Evolutionary conservation across 2,888 invertebrate genomes (phyloP).

Genomic region (Cheilosia urbana): DNA sequence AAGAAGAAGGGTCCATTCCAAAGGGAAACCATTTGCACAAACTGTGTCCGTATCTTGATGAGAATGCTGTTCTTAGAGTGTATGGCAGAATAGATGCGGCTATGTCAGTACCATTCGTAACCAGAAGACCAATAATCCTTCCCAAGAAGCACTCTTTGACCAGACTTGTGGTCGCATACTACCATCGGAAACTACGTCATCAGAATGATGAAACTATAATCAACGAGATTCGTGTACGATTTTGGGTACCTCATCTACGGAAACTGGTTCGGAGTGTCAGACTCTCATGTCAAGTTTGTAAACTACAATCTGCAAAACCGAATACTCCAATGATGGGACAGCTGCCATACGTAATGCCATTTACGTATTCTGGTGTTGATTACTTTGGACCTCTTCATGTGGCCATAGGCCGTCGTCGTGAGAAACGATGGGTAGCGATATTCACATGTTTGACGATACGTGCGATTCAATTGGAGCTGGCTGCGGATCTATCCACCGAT

Average conservation of each 20-base stretch:
- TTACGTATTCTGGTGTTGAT: too few species aligned
- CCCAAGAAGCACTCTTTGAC: conserved; percentile 49
- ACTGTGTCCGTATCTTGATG: neutral
- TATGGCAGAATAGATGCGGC: too few species aligned
- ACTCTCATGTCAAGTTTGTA: neutral
- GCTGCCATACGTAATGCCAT: neutral
- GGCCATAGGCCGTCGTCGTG: too few species aligned
- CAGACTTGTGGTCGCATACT: conserved; percentile 34
- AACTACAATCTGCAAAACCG: neutral
- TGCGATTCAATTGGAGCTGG: too few species aligned
- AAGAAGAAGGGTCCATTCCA: neutral
- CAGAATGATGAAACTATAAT: conserved; percentile 46
- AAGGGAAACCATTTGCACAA: neutral
- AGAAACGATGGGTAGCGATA: too few species aligned
- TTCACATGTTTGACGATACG: too few species aligned
- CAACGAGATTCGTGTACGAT: too few species aligned
- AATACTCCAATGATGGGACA: conserved; percentile 38
- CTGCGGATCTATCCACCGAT: too few species aligned
- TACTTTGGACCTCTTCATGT: too few species aligned
- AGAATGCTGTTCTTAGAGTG: neutral
- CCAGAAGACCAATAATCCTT: conserved; percentile 58
- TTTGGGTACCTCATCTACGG: conserved; percentile 17
- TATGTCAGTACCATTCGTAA: neutral
- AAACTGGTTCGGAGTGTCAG: neutral
- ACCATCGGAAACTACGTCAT: conserved; percentile 51